Conservation (phyloP, 1,140 invertebrate genomes). For the Yoshiicerus persimilis region DNA sequence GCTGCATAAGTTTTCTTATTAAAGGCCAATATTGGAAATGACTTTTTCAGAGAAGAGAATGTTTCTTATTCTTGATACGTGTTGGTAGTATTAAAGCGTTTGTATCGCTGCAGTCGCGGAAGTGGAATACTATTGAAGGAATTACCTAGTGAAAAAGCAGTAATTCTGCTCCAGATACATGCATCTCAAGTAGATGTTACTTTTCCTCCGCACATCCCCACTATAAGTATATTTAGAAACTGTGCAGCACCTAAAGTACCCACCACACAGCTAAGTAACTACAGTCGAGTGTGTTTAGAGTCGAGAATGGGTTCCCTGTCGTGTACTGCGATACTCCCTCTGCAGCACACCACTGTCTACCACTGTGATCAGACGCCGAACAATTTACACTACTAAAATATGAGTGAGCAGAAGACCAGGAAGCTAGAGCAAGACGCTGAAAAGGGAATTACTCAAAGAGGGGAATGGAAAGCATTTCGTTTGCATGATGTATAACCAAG, state of each 20-base stretch:
- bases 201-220: not conserved
- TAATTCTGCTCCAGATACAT: not conserved
- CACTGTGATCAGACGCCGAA: slow-evolving; percentile 14
- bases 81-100: not conserved
- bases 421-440: slow-evolving; percentile 23
- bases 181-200: not conserved
- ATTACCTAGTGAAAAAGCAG: not conserved
- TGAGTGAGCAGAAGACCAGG: slow-evolving; percentile 18
- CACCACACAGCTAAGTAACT: no score
- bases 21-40: slow-evolving; percentile 46
- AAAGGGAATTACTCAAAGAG: slow-evolving; percentile 27
- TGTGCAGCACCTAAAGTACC: no score
- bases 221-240: not conserved
- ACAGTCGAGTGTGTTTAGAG: no score
- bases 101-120: not conserved
- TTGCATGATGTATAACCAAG: slow-evolving; percentile 47
- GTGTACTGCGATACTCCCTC: not conserved
- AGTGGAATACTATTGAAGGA: not conserved
- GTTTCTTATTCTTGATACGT: not conserved
- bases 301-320: no score
- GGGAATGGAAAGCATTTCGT: slow-evolving; percentile 41
- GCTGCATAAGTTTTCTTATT: slow-evolving; percentile 46
- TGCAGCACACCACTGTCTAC: not conserved
- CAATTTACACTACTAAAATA: slow-evolving; percentile 38
- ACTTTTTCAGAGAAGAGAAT: slow-evolving; percentile 25